phyloP scores from a whole-genome alignment of 2,888 invertebrate genomes.

The Andrena flavipes region DNA sequence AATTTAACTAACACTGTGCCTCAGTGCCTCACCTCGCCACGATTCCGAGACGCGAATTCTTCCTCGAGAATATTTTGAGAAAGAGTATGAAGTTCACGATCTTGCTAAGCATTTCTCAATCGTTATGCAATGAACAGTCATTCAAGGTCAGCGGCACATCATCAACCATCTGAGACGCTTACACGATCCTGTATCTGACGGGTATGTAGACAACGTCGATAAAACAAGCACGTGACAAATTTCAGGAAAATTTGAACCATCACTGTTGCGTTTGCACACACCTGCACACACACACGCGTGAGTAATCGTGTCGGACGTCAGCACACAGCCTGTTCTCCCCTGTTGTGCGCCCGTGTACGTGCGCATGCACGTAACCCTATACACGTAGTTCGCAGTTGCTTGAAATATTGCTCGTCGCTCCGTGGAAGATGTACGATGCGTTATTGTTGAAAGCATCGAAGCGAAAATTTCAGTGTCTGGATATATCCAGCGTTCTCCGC shows the following conservation, averaged over 20 bases:
- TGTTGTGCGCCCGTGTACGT: constrained; percentile 17
- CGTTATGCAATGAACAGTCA: not conserved
- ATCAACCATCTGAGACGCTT: not conserved
- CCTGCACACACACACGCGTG: constrained; percentile 41
- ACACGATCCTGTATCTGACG: constrained; percentile 1
- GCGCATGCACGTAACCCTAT: constrained; percentile 48
- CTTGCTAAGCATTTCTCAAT: not conserved
- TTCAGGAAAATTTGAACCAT: constrained; percentile 61
- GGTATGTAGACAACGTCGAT: constrained; percentile 21
- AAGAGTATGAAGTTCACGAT: not conserved
- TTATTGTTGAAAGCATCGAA: constrained; percentile 83
- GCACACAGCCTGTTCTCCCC: constrained; percentile 43
- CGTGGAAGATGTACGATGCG: constrained; percentile 83
- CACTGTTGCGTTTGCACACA: constrained; percentile 38
- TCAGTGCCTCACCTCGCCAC: too few relatives aligned
- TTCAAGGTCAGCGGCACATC: not conserved
- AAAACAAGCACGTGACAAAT: constrained; percentile 61
- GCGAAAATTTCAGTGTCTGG: constrained; percentile 83
- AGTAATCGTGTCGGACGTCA: constrained; percentile 56
- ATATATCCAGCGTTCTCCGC: constrained; percentile 72
- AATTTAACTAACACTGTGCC: too few relatives aligned
- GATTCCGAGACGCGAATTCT: too few relatives aligned
- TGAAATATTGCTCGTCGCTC: constrained; percentile 83
- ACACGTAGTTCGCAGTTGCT: constrained; percentile 73
- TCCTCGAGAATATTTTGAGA: too few relatives aligned